A percentile compares a stretch with the other conserved stretches of the same genome.
phyloP scores from a whole-genome alignment of 2,888 invertebrate genomes.

The Anodontia alba region DNA sequence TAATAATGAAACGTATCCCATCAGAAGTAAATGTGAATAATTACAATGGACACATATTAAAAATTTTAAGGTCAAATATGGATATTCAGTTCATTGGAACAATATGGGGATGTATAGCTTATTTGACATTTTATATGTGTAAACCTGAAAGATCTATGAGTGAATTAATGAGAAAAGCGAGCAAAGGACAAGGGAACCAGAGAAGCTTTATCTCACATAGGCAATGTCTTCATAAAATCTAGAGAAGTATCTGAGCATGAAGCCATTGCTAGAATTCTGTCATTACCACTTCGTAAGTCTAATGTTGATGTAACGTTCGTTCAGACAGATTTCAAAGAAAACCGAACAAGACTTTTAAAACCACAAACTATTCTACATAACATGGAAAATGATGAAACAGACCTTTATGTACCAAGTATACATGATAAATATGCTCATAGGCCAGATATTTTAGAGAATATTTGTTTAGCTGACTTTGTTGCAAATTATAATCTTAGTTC shows the following conservation, averaged over 20 bases:
- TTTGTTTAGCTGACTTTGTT: slow-evolving; percentile 54
- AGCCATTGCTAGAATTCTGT: slow-evolving; percentile 38
- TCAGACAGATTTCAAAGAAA: slow-evolving; percentile 38
- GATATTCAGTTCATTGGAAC: slow-evolving; percentile 44
- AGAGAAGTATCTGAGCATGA: slow-evolving; percentile 56
- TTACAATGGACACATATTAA: slow-evolving; percentile 41
- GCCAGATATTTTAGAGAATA: slow-evolving; percentile 39
- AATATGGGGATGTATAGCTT: slow-evolving; percentile 57
- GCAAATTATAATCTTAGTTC: slow-evolving; percentile 29
- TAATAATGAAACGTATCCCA: slow-evolving; percentile 40
- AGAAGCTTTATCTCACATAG: slow-evolving; percentile 38
- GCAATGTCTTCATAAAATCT: slow-evolving; percentile 33
- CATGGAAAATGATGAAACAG: slow-evolving; percentile 49
- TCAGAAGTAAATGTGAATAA: slow-evolving; percentile 41
- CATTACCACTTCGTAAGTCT: slow-evolving; percentile 42
- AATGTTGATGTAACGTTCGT: slow-evolving; percentile 42
- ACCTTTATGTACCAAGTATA: slow-evolving; percentile 49
- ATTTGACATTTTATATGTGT: slow-evolving; percentile 54
- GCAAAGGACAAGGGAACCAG: slow-evolving; percentile 42
- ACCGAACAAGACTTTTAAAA: slow-evolving; percentile 50
- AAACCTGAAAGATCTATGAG: slow-evolving; percentile 49
- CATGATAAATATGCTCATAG: slow-evolving; percentile 53
- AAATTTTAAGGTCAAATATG: slow-evolving; percentile 40
- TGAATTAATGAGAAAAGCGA: slow-evolving; percentile 50
- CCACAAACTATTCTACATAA: slow-evolving; percentile 25